These are phyloP conservation scores for Saccopteryx leptura DNA, from an alignment of 2,113 vertebrate genomes.

Conservation along the genomic window DNA sequence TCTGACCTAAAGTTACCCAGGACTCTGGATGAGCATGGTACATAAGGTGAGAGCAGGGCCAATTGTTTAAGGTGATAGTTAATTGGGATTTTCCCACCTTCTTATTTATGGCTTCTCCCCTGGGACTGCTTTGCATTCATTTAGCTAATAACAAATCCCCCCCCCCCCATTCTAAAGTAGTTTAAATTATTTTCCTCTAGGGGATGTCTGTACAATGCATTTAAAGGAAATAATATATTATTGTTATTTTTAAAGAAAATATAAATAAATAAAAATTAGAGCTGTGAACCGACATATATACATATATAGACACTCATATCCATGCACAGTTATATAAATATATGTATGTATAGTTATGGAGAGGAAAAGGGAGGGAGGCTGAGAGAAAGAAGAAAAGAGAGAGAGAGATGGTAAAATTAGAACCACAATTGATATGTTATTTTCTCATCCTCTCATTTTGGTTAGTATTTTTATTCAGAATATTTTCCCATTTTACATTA, in stretches of 20 bases:
- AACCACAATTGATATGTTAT: background rate
- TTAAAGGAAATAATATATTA: background rate
- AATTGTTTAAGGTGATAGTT: background rate
- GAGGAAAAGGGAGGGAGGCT: background rate
- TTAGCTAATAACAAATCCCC: background rate
- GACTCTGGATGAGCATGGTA: background rate
- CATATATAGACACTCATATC: background rate
- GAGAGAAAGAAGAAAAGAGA: background rate
- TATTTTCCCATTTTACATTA: constrained; percentile 41
- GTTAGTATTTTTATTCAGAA: constrained; percentile 49
- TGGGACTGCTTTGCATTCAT: background rate
- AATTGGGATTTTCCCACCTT: background rate
- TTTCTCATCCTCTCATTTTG: constrained; percentile 48
- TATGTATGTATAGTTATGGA: background rate
- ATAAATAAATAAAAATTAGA: constrained; percentile 20
- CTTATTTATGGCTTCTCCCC: background rate
- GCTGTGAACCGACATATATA: background rate
- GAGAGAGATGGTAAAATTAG: background rate
- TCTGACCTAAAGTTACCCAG: constrained; percentile 48
- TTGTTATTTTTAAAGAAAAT: background rate
- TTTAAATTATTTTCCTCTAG: background rate
- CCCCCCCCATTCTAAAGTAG: background rate
- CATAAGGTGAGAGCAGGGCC: background rate
- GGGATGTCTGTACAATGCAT: background rate
- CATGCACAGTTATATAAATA: background rate